These are phyloP conservation scores for Crenuchus spilurus DNA, from an alignment of 2,797 vertebrate species.

Conservation along the genomic window DNA sequence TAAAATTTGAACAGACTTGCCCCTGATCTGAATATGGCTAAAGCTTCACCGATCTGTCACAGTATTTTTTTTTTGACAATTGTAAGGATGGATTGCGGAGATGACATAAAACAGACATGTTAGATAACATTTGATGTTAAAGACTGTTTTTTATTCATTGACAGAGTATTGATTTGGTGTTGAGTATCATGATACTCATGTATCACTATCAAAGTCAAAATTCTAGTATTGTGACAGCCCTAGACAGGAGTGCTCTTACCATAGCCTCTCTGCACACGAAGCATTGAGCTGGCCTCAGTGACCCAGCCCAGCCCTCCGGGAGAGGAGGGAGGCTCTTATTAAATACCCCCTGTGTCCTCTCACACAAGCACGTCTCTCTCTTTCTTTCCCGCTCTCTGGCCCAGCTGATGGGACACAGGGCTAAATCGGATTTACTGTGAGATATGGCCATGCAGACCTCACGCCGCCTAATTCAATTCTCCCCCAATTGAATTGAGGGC, in stretches of 20 bases:
- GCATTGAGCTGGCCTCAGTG: slow-evolving; percentile 19
- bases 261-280: background rate
- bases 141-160: too few species aligned
- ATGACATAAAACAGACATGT: too few species aligned
- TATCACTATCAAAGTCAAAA: too few species aligned
- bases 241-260: slow-evolving; percentile 11
- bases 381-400: slow-evolving; percentile 54
- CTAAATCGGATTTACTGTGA: slow-evolving; percentile 74
- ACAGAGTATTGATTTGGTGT: too few species aligned
- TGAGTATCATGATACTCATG: too few species aligned
- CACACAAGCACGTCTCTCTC: slow-evolving; percentile 58
- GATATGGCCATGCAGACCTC: slow-evolving; percentile 74
- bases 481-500: slow-evolving; percentile 74
- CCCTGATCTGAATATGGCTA: too few species aligned
- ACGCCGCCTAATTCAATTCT: slow-evolving; percentile 76
- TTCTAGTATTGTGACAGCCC: too few species aligned
- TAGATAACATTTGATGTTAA: too few species aligned
- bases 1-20: too few species aligned
- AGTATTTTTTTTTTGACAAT: too few species aligned
- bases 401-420: slow-evolving; percentile 1
- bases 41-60: too few species aligned
- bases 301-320: slow-evolving; percentile 13
- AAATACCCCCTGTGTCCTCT: slow-evolving; percentile 69
- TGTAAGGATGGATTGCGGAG: too few species aligned
- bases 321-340: slow-evolving; percentile 59